Conservation (phyloP, 2,113 vertebrate species). For the Piprites chloris region DNA sequence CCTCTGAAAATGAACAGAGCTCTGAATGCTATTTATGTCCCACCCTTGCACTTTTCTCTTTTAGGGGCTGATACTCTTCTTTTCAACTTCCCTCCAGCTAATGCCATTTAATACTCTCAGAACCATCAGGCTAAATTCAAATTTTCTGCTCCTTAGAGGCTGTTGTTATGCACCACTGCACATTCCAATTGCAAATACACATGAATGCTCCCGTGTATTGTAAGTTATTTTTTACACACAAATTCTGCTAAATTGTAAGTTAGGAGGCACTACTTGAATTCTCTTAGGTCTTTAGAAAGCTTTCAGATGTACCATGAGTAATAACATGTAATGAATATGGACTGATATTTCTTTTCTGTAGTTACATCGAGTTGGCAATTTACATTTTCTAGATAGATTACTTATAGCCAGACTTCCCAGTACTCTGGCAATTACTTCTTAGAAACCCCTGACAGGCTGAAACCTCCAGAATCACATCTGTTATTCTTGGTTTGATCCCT, state of each 20-base stretch:
- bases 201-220: constrained; percentile 5
- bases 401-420: constrained; percentile 54
- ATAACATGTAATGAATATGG: constrained; percentile 39
- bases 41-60: not conserved
- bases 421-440: constrained; percentile 52
- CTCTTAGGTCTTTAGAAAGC: constrained; percentile 61
- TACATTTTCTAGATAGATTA: constrained; percentile 47
- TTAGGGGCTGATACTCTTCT: not conserved
- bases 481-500: constrained; percentile 56
- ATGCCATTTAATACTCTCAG: constrained; percentile 30
- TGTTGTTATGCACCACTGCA: not conserved
- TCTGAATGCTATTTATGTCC: not conserved
- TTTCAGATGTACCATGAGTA: constrained; percentile 55
- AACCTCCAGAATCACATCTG: constrained; percentile 47
- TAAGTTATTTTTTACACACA: constrained; percentile 57
- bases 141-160: constrained; percentile 37
- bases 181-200: constrained; percentile 37
- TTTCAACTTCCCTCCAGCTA: constrained; percentile 16
- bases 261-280: constrained; percentile 56
- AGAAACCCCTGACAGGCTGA: constrained; percentile 53
- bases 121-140: constrained; percentile 39
- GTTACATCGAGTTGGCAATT: constrained; percentile 38
- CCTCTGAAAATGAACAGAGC: not conserved
- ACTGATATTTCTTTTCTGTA: constrained; percentile 41
- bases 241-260: constrained; percentile 49